These are phyloP conservation scores for Amiota minor DNA, from an alignment of 2,888 invertebrate genomes.

Conservation along the genomic window DNA sequence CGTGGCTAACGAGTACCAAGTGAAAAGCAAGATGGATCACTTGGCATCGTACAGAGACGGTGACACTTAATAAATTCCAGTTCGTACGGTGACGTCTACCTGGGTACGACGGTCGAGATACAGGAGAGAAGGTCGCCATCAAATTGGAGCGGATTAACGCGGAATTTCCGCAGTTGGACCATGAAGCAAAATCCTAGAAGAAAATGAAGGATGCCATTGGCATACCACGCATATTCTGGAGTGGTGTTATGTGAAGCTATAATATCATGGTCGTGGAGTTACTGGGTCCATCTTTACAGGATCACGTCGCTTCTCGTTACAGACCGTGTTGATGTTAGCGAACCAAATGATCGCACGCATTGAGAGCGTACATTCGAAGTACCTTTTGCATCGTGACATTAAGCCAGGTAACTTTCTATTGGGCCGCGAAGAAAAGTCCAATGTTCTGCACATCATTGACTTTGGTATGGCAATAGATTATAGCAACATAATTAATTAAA, in stretches of 20 bases:
- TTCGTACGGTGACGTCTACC: constrained; percentile 98
- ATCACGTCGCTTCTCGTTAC: constrained; percentile 96
- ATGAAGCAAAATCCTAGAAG: constrained; percentile 98
- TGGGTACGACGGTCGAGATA: constrained; percentile 94
- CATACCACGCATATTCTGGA: constrained; percentile 95
- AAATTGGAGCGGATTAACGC: constrained; percentile 99
- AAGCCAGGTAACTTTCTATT: constrained; percentile 98
- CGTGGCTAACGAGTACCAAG: too few species aligned
- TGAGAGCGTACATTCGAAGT: constrained; percentile 96
- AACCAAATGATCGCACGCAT: constrained; percentile 96
- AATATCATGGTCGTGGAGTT: constrained; percentile 99
- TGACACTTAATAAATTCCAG: constrained; percentile 98
- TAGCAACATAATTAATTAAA: too few species aligned
- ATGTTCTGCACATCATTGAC: constrained; percentile 97
- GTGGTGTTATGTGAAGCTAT: constrained; percentile 96
- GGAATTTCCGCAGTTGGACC: constrained; percentile 96
- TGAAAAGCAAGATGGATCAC: too few species aligned
- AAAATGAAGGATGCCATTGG: constrained; percentile 97
- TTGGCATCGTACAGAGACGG: too few species aligned
- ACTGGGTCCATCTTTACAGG: constrained; percentile 94
- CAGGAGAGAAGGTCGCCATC: too few species aligned
- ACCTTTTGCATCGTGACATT: constrained; percentile 96
- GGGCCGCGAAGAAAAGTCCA: constrained; percentile 95
- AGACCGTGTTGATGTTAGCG: constrained; percentile 97
- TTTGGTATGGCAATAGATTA: constrained; percentile 99